These are phyloP conservation scores for Leptopterna dolabrata DNA, from an alignment of 2,888 invertebrate species.

Conservation along the genomic window DNA sequence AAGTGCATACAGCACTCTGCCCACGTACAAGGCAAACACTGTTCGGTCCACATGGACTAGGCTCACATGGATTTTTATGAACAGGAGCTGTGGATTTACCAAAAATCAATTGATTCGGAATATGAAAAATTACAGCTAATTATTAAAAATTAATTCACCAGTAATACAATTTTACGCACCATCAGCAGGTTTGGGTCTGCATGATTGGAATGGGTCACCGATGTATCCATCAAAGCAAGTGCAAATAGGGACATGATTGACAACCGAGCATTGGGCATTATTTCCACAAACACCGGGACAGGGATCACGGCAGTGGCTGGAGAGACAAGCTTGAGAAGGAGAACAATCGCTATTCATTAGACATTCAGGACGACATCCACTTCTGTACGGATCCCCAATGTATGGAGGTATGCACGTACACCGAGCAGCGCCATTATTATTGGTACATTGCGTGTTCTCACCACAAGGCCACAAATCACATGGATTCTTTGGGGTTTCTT, in stretches of 20 bases:
- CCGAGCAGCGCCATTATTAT: constrained; percentile 75
- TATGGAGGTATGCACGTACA: constrained; percentile 91
- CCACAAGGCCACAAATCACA: constrained; percentile 87
- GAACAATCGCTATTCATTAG: constrained; percentile 84
- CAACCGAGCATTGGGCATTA: constrained; percentile 84
- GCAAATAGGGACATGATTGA: constrained; percentile 86
- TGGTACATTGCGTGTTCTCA: constrained; percentile 83
- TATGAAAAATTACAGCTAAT: neutral
- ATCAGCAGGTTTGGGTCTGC: constrained; percentile 72
- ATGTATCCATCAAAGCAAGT: constrained; percentile 80
- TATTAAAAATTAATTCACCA: neutral
- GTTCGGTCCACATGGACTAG: constrained; percentile 74
- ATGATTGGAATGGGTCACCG: constrained; percentile 86
- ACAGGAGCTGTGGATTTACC: constrained; percentile 65
- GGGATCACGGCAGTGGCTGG: constrained; percentile 87
- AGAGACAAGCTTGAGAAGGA: constrained; percentile 80
- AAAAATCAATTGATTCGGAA: constrained; percentile 27
- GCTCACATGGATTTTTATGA: constrained; percentile 71
- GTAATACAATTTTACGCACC: constrained; percentile 67
- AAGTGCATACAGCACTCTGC: constrained; percentile 72
- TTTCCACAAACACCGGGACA: constrained; percentile 86
- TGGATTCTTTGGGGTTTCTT: constrained; percentile 70
- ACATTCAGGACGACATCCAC: constrained; percentile 89
- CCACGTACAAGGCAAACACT: constrained; percentile 70
- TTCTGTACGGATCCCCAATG: constrained; percentile 86